Conservation (phyloP, 2,113 vertebrate species). For the Gobius niger region DNA sequence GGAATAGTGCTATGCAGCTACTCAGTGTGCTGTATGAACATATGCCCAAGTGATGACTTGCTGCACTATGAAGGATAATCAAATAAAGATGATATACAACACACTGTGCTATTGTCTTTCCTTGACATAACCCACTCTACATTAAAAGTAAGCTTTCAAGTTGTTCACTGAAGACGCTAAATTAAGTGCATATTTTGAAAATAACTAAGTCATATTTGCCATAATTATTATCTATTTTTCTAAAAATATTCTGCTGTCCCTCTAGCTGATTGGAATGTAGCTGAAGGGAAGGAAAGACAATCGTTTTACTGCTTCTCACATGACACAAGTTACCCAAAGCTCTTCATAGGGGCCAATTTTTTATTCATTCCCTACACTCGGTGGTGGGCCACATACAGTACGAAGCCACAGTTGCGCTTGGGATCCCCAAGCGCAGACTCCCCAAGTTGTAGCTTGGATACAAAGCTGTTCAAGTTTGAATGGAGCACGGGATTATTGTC, state of each 20-base stretch:
- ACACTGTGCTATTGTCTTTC: slow-evolving; percentile 44
- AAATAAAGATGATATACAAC: slow-evolving; percentile 52
- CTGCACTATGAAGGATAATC: slow-evolving; percentile 17
- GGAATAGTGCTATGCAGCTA: background rate
- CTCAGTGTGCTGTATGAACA: slow-evolving; percentile 1
- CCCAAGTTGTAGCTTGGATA: slow-evolving; percentile 15
- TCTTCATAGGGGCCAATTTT: no score
- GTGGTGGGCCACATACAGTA: no score
- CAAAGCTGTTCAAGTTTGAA: slow-evolving; percentile 3
- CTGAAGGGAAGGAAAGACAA: no score
- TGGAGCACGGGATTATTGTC: background rate
- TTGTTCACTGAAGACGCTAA: slow-evolving; percentile 53
- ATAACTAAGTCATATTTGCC: background rate
- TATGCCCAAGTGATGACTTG: slow-evolving; percentile 11
- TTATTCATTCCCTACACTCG: no score
- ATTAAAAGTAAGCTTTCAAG: slow-evolving; percentile 62
- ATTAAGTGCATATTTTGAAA: slow-evolving; percentile 27
- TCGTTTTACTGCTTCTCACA: no score
- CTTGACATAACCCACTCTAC: slow-evolving; percentile 62
- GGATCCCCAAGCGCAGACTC: no score
- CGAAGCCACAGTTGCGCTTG: no score
- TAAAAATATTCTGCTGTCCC: slow-evolving; percentile 6
- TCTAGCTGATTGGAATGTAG: slow-evolving; percentile 11
- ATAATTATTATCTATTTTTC: background rate
- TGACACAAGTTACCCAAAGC: no score